A percentile compares a stretch with the other conserved stretches of the same genome.
These are phyloP conservation scores for Talpa occidentalis DNA, from an alignment of 2,113 vertebrate genomes.

Conservation along the genomic window DNA sequence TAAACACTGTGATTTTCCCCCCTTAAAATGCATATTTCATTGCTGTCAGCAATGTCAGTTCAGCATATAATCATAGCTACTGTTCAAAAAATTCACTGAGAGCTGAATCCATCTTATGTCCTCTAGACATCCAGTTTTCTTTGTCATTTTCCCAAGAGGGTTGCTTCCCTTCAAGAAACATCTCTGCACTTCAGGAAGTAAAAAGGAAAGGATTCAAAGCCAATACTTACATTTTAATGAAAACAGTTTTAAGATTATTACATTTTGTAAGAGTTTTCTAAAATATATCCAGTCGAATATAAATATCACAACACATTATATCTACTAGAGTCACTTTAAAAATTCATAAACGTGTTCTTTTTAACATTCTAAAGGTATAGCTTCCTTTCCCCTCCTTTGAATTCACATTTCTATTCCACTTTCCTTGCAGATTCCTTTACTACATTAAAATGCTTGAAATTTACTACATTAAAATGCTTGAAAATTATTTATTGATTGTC, in stretches of 20 bases:
- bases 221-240: background rate
- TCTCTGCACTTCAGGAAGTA: background rate
- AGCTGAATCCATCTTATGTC: background rate
- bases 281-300: background rate
- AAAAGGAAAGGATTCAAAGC: background rate
- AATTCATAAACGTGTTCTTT: background rate
- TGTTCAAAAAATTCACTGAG: background rate
- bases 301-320: background rate
- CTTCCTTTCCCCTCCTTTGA: background rate
- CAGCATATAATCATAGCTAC: background rate
- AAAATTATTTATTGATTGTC: slow-evolving; percentile 38
- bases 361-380: background rate
- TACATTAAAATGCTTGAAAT: background rate
- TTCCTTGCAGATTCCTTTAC: background rate
- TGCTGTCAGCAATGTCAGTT: background rate
- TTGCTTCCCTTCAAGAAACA: background rate
- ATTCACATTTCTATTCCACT: background rate
- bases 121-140: background rate
- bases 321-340: background rate
- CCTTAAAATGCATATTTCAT: background rate
- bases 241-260: background rate
- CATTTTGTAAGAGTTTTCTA: background rate
- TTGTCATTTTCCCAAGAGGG: background rate
- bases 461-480: background rate
- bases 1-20: background rate